Evolutionary conservation across 2,888 invertebrate genomes (phyloP), one percentile per base, ranked within the genome.

Genomic region (Agrotis segetum): DNA sequence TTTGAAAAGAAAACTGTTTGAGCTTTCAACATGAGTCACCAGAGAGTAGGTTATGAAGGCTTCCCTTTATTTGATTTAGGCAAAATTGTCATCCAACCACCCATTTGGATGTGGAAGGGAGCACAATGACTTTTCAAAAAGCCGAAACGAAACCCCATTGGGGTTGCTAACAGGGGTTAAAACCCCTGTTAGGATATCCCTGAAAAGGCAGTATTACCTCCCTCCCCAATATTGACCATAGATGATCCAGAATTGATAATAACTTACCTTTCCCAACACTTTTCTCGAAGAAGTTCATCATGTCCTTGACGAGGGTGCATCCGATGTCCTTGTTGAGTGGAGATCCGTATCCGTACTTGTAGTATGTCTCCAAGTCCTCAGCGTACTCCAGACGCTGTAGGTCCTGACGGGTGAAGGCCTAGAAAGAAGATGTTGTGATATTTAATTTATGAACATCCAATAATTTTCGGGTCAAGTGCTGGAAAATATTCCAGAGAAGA

Each of bases 351-450:
- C 98, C 98, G 55, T 97, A 96, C 73, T 97, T 97, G 91, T 98
- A 98, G 90, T 97, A 98, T 65, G 97, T 97, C 78, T 97, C 96
- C 61, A 98, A 91, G 91, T 99, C 98, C 87, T 98, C 98, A 0
- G 96, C 96, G 87, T 98, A 98, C 88, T 99, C 98, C 67, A 98
- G 86, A 0, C 98, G 94, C 77, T 97, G 96, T 5, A 98, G 94
- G 84, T 98, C 98, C 17, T 97, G 96, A 72, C 96, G 97, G 44
- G 97, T 97, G 89, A 98, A 98, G 0, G 96, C 97, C 97, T 97
- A 79, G 4, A 84, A 81, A 55, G 5, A 46, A 29, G 5, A 29
- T 3, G 29, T 29, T 3, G 29, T 29, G 29, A 29, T 29, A 29
- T 29, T 29, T 3, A 29, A n/a, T n/a, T n/a, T n/a, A n/a, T 29